Evolutionary conservation across 2,797 vertebrate genomes (phyloP), one percentile per base, ranked within the genome.

Genomic region (Etheostoma nigrum): DNA sequence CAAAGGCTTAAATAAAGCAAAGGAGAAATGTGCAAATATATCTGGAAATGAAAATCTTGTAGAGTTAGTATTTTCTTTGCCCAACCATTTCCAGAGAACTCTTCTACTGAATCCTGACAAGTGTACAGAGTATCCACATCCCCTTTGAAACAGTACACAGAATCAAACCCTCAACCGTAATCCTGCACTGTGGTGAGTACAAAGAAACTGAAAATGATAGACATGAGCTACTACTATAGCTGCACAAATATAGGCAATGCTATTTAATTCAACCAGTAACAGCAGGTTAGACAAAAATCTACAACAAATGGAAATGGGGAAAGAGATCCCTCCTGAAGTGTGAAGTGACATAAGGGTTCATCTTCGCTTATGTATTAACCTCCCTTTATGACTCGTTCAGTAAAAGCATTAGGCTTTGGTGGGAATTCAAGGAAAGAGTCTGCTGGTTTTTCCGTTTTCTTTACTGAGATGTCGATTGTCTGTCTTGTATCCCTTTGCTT

Each of bases 321-420:
- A 93, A 94, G n/a, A 93, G 85, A 88, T 94, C 85, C 86, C 85
- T 91, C 88, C 94, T 89, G 67, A 93, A 94, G 84, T 93, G 88
- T 82, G 87, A 92, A 14, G 87, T 92, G 59, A 89, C 87, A 63
- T 91, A 93, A 55, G 89, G 92, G 78, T 94, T 94, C 92, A 93
- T 94, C 85, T 91, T 91, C 3, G 79, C 65, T 76, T 66, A 47
- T 61, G 49, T 72, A 79, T 78, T 67, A 87, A 82, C 54, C 36
- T 85, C 52, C 52, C 62, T 70, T 75, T 81, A 60, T 78, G 79
- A 83, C 47, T 75, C 79, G 72, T 66, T 89, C 53, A 76, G 65
- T 61, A 45, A 85, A 81, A 84, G 25, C 59, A 42, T 1, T 48
- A 33, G 65, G 64, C 7, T 67, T 73, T 66, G n/a, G 19, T 30